Evolutionary conservation across 2,797 vertebrate species (phyloP), one percentile per base, ranked within the genome.

Genomic region (Cottoperca gobio): DNA sequence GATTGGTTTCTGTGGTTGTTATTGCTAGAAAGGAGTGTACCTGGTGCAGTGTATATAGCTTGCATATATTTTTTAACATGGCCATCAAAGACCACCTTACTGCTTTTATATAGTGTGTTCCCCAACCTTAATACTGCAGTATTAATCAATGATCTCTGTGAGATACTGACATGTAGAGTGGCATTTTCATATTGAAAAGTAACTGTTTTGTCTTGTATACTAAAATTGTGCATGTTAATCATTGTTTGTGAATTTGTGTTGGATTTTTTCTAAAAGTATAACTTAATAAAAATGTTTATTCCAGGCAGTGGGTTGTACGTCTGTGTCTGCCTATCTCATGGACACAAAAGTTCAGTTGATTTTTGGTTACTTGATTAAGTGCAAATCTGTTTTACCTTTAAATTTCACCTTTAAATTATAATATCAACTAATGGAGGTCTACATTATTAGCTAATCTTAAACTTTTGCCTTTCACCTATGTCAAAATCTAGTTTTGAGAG

Each of bases 141-240:
- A 95, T 95, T 95, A 94, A 94, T 94, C 86, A 81, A 88, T 92
- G 92, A 97, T 99, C 97, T 99, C 97, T 93, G 89, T 97, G 97
- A 99, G 97, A 99, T 98, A 91, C 91, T 93, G 90, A 91, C 81
- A 57, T 92, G 91, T 95, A 95, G 92, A 87, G 90, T 93, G 91
- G 73, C 81, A 92, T 95, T 99, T 99, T 99, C 97, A 99, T 96
- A 98, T 98, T 99, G 97, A 97, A 99, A 99, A 96, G 96, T 93
- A 94, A 94, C 84, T 90, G 93, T 95, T 95, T 94, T 93, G 96
- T 95, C 96, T 94, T 95, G 93, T 95, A 95, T 95, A 96, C 94
- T 95, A 94, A 95, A 95, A 86, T 88, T 95, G 93, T 95, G 95
- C 95, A 96, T 96, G 95, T 94, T 92, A 88, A 91, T 92, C 87